Percentiles rank a stretch among this genome's conserved stretches.
phyloP scores from a whole-genome alignment of 2,888 invertebrate species.

The Bombyx huttoni region DNA sequence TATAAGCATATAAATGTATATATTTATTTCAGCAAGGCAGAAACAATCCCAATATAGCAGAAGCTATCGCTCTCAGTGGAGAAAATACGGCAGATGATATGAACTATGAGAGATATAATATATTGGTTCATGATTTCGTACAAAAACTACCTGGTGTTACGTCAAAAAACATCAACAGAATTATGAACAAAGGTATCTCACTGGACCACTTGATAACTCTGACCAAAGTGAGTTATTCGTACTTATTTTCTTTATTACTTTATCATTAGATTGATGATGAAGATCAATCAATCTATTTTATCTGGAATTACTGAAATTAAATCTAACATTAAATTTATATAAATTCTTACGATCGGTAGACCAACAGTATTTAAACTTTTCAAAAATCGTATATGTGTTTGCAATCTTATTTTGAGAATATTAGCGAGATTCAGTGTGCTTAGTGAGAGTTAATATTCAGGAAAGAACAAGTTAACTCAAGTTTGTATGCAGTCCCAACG shows the following conservation, averaged over 20 bases:
- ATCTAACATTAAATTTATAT: not conserved
- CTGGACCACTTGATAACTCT: conserved; percentile 76
- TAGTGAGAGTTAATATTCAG: too few species aligned
- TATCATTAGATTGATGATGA: too few species aligned
- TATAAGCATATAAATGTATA: too few species aligned
- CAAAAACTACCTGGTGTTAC: conserved; percentile 90
- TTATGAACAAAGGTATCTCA: conserved; percentile 82
- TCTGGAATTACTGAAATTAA: not conserved
- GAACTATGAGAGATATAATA: conserved; percentile 77
- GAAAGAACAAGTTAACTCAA: too few species aligned
- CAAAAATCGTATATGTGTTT: too few species aligned
- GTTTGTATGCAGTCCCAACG: too few species aligned
- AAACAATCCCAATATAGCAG: conserved; percentile 82
- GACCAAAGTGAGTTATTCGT: conserved; percentile 54
- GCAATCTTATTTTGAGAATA: too few species aligned
- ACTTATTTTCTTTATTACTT: not conserved
- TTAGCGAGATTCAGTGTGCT: too few species aligned
- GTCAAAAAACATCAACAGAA: conserved; percentile 83
- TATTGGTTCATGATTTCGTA: conserved; percentile 83
- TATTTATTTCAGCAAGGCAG: conserved; percentile 76
- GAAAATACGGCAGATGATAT: conserved; percentile 76
- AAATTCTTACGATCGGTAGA: too few species aligned
- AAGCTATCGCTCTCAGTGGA: conserved; percentile 80
- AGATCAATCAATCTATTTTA: too few species aligned
- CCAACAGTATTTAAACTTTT: too few species aligned